A percentile compares a stretch with the other conserved stretches of the same genome.
These are phyloP conservation scores for Crotophaga sulcirostris DNA, from an alignment of 2,113 vertebrate genomes.

Conservation along the genomic window DNA sequence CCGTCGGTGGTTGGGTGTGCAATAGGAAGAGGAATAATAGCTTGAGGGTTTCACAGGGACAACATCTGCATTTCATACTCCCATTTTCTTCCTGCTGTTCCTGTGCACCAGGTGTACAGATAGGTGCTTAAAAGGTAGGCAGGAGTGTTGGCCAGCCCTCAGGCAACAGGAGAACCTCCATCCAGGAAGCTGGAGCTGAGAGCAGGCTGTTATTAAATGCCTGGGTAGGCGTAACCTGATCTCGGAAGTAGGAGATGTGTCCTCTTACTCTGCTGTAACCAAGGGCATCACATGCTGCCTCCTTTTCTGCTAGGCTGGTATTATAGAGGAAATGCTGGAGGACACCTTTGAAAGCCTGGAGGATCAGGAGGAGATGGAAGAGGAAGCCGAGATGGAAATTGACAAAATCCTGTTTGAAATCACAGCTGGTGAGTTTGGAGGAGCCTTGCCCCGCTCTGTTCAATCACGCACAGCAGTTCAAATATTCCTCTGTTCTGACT, in stretches of 20 bases:
- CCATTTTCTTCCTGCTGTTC: neutral
- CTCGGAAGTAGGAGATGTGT: rapidly evolving
- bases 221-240: neutral
- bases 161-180: rapidly evolving
- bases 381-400: slow-evolving; percentile 92
- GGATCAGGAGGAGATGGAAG: slow-evolving; percentile 97
- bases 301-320: slow-evolving; percentile 85
- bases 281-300: neutral
- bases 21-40: neutral
- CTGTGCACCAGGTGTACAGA: neutral
- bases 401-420: slow-evolving; percentile 97
- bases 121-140: rapidly evolving
- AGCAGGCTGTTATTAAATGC: neutral
- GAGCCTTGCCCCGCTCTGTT: neutral
- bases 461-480: neutral
- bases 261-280: neutral
- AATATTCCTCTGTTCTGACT: neutral
- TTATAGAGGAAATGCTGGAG: slow-evolving; percentile 98
- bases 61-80: neutral
- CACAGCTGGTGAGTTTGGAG: slow-evolving; percentile 85
- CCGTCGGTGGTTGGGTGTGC: rapidly evolving
- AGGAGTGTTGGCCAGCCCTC: neutral
- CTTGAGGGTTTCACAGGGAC: neutral
- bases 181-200: rapidly evolving
- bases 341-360: slow-evolving; percentile 97